These are phyloP conservation scores for Crotalus horridus DNA, from an alignment of 2,113 vertebrate species.

Conservation along the genomic window DNA sequence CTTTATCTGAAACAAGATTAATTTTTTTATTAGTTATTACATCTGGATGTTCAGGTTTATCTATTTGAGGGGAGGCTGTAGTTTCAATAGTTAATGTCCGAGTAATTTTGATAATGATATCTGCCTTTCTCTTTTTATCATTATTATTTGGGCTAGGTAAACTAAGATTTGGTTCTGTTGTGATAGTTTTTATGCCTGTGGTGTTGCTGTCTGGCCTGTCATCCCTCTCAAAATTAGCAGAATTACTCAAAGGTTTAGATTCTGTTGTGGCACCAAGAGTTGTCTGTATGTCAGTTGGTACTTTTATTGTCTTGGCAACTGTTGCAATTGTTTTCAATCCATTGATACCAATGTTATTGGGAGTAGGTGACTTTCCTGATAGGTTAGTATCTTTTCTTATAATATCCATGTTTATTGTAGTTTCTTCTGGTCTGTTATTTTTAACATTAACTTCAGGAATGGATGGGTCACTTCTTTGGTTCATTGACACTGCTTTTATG, in stretches of 20 bases:
- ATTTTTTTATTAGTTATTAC: slow-evolving; percentile 15
- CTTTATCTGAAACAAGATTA: slow-evolving; percentile 33
- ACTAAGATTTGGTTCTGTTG: not conserved
- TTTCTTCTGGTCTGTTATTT: not conserved
- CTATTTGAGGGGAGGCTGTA: not conserved
- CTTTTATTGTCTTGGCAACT: not conserved
- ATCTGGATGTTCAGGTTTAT: slow-evolving; percentile 13
- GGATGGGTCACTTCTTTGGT: not conserved
- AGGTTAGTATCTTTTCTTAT: not conserved
- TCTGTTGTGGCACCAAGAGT: slow-evolving; percentile 12
- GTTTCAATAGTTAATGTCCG: slow-evolving; percentile 9
- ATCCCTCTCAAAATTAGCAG: slow-evolving; percentile 6
- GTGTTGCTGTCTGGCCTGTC: not conserved
- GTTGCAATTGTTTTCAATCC: not conserved
- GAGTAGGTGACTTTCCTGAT: not conserved
- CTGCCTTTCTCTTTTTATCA: slow-evolving; percentile 11
- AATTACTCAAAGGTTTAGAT: slow-evolving; percentile 3
- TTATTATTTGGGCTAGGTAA: not conserved
- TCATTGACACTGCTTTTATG: not conserved
- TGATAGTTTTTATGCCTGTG: not conserved
- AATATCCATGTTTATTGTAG: not conserved
- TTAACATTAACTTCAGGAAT: not conserved
- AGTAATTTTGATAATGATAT: slow-evolving; percentile 12
- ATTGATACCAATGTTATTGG: not conserved
- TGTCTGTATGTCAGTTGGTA: not conserved